Base-by-base conservation (phyloP, 2,797 vertebrate species). In the Melanotaenia pygmaea region DNA sequence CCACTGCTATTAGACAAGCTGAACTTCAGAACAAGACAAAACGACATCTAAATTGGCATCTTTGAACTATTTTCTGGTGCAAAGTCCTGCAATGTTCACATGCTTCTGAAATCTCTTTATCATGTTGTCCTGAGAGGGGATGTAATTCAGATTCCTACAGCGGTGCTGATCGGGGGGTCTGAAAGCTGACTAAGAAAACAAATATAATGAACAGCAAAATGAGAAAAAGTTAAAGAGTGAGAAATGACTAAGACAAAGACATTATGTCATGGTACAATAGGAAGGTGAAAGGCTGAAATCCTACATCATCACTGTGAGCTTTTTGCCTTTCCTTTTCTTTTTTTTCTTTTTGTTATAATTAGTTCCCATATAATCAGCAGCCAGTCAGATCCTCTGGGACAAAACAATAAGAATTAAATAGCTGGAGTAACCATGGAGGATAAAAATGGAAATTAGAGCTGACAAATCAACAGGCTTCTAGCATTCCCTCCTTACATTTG, bases 1-100 rank as follows among this genome's bases (percentile, higher is more conserved):
- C 57, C 45, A 62, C 61, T 68, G 69, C 67, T 66, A 75, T 83
- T 80, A 81, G 63, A 90, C 73, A 47, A 62, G 59, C 71, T 20
- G 67, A 79, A 87, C 77, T 74, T 86, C 73, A 76, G 81, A 89
- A 87, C 72, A 74, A 83, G 70, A 81, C 74, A 73, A 74, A 84
- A 82, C 79, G 34, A 81, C 80, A 87, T 82, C 85, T 82, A 86
- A 88, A 90, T 89, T 84, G 86, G 66, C 80, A 86, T 82, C 77
- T 84, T 63, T 71, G 67, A 67, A 45, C 50, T 70, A 56, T 65
- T 83, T 83, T 74, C 51, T 56, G 56, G 34, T 38, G 51, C 63
- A 32, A 57, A 32, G 65, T 43, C 47, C 69, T 18, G 32, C 68
- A 74, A 66, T 67, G 57, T 68, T 80, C 59, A 47, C 2, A 6